Conservation (phyloP, 92 coral and sea anemone genomes). For the Siderastrea siderea region DNA sequence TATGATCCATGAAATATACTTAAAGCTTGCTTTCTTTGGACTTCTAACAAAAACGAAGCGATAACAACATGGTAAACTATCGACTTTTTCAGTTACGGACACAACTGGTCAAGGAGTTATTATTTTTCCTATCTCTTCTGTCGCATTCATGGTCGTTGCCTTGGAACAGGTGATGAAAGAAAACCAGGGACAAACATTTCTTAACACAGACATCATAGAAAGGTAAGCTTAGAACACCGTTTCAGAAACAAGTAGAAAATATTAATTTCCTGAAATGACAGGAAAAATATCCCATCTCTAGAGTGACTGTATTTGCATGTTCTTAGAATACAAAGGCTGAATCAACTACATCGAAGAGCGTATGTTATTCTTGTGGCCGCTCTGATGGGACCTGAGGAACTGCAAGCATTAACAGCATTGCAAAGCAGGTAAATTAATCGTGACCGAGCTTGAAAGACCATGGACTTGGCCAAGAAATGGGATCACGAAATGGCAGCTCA, state of each 20-base stretch:
- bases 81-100: conserved; percentile 71
- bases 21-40: background rate
- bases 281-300: background rate
- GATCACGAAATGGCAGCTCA: too few relatives aligned
- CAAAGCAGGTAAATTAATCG: conserved; percentile 78
- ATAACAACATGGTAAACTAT: background rate
- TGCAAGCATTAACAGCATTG: conserved; percentile 66
- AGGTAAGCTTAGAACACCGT: conserved; percentile 49
- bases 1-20: too few relatives aligned
- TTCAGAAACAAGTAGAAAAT: background rate
- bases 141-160: conserved; percentile 86
- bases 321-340: conserved; percentile 82
- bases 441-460: background rate
- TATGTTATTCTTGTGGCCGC: conserved; percentile 77
- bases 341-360: conserved; percentile 91
- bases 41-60: background rate
- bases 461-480: background rate
- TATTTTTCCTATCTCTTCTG: conserved; percentile 96
- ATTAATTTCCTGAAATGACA: background rate
- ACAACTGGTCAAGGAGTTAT: conserved; percentile 86
- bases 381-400: conserved; percentile 64
- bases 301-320: background rate
- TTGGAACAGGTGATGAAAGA: conserved; percentile 55
- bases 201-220: conserved; percentile 72
- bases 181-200: conserved; percentile 26